Base-by-base conservation (phyloP, 1,140 invertebrate genomes). In the Magallana gigas region DNA sequence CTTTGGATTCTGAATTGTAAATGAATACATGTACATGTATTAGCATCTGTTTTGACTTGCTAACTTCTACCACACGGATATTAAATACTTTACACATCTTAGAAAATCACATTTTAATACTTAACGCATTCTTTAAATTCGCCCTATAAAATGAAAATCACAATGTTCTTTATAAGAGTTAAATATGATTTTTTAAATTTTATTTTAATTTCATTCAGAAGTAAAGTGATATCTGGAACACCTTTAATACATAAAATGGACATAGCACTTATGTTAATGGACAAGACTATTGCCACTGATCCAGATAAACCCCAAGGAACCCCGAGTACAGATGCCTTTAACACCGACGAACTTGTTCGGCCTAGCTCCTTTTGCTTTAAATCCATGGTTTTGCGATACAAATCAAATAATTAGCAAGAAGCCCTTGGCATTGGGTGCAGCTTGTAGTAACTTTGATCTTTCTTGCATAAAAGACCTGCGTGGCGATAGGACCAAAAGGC, bases 351-450 rank as follows among this genome's bases (percentile, higher is more conserved):
- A 76, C 68, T 29, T 76, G 68, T 23, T 29, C 18, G 18, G 23
- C 68, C 68, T 76, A 48, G 36, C 36, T 36, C 23, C 36, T 76
- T 71, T 23, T 23, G 18, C 9, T 71, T 76, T 48, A 29, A 76
- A 76, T 11, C 68, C 18, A 48, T 29, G 68, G 68, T 76, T 76
- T 76, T 76, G 18, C 36, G 68, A 76, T 76, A 76, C 16, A 76
- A 76, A 76, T 76, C 68, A 76, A 76, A 76, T 36, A 76, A 76
- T 76, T 76, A 76, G 68, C 18, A 76, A 18, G 36, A 76, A 76
- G 68, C 68, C 68, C 68, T 8, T 29, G 23, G 29, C 23, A 8
- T 12, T 76, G 36, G 68, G 68, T 76, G 68, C 68, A 76, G 68
- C 23, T 23, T 76, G 68, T 2, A 18, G 11, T 29, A 29, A 23